Conservation (phyloP, 2,888 invertebrate genomes). For the Fissipunctia ypsillon region DNA sequence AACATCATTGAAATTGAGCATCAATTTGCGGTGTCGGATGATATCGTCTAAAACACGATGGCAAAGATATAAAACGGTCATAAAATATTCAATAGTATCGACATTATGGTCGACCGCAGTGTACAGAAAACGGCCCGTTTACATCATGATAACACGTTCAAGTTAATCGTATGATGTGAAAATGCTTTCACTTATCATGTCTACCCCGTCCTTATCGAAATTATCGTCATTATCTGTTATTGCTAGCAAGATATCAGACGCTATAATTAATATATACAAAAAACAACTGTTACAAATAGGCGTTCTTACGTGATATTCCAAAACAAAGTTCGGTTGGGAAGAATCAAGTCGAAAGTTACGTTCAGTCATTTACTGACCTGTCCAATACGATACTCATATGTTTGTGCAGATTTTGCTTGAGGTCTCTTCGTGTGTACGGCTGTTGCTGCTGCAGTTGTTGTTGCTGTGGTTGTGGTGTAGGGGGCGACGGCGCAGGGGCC, state of each 20-base stretch:
- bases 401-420: conserved; percentile 88
- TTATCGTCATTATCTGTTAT: conserved; percentile 66
- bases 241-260: conserved; percentile 50
- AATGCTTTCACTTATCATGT: conserved; percentile 69
- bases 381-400: conserved; percentile 90
- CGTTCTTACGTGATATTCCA: conserved; percentile 35
- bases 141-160: conserved; percentile 66
- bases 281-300: conserved; percentile 38
- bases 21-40: conserved; percentile 56
- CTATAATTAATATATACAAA: conserved; percentile 53
- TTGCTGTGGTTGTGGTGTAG: conserved; percentile 72
- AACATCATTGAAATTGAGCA: conserved; percentile 50
- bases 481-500: conserved; percentile 69
- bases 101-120: conserved; percentile 59
- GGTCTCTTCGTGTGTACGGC: conserved; percentile 86
- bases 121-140: conserved; percentile 61
- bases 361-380: conserved; percentile 82
- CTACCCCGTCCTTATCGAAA: conserved; percentile 61
- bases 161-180: conserved; percentile 65
- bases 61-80: conserved; percentile 57
- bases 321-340: conserved; percentile 19
- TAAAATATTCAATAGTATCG: conserved; percentile 68
- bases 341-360: conserved; percentile 35
- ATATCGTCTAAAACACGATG: conserved; percentile 47
- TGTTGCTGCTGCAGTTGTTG: conserved; percentile 70